Percentiles rank a stretch among this genome's conserved stretches.
These are phyloP conservation scores for Pseudomyrmex sp. DNA, from an alignment of 1,140 invertebrate species.

Conservation along the genomic window DNA sequence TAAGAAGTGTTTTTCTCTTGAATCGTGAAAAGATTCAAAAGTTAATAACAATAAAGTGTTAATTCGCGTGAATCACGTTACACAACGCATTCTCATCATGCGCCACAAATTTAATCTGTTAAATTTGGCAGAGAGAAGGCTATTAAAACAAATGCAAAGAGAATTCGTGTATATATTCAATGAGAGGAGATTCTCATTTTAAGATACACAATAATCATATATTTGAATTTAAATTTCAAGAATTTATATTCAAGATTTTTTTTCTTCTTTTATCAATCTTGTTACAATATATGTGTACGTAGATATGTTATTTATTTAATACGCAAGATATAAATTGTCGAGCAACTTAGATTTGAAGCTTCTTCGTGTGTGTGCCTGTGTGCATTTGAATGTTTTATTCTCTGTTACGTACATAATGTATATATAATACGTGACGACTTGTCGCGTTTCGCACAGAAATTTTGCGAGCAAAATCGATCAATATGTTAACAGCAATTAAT, in stretches of 20 bases:
- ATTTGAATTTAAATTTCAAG: constrained; percentile 28
- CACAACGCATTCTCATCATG: constrained; percentile 79
- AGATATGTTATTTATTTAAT: constrained; percentile 43
- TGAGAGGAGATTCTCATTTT: constrained; percentile 17
- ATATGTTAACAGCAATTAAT: constrained; percentile 40
- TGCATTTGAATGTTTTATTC: constrained; percentile 54
- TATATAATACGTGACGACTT: not conserved
- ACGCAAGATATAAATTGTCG: constrained; percentile 35
- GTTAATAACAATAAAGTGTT: constrained; percentile 30
- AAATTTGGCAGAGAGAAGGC: constrained; percentile 83
- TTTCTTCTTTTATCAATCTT: constrained; percentile 5
- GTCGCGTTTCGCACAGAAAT: not conserved
- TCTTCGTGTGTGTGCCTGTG: constrained; percentile 41
- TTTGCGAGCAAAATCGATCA: constrained; percentile 22
- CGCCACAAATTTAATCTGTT: constrained; percentile 81
- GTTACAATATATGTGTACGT: constrained; percentile 1
- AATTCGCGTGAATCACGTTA: constrained; percentile 12
- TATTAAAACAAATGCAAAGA: constrained; percentile 17
- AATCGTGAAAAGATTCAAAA: constrained; percentile 4
- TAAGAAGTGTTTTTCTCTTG: not conserved
- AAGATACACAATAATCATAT: constrained; percentile 1
- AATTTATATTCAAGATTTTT: constrained; percentile 20
- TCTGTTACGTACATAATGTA: constrained; percentile 29
- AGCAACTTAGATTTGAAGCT: constrained; percentile 20
- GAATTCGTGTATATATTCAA: constrained; percentile 5